phyloP scores from a whole-genome alignment of 2,797 vertebrate species.

The Gallinago solitaria region DNA sequence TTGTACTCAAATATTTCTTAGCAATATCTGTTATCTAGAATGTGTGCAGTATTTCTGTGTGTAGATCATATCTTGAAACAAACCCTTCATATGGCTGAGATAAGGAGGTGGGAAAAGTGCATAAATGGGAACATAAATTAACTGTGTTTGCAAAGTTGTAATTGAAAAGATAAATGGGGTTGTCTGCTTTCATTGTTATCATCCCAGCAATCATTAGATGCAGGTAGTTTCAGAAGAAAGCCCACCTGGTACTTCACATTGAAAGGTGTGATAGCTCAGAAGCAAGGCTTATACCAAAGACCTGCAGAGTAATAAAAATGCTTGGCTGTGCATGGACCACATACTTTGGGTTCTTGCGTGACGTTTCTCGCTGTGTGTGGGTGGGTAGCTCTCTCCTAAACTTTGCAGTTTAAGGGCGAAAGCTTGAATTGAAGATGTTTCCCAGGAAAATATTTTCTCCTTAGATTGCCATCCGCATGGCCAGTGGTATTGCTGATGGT shows the following conservation, averaged over 20 bases:
- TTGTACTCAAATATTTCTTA: not conserved
- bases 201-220: not conserved
- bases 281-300: not conserved
- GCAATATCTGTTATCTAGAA: slow-evolving; percentile 49
- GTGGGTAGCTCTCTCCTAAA: not conserved
- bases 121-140: slow-evolving; percentile 1
- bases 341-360: not conserved
- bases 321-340: not conserved
- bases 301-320: not conserved
- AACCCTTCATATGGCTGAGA: slow-evolving; percentile 45
- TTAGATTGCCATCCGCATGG: not conserved
- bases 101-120: not conserved
- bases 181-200: not conserved
- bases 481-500: not conserved
- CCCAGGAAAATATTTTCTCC: not conserved
- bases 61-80: slow-evolving; percentile 36
- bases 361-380: not conserved
- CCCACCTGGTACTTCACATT: not conserved
- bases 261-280: not conserved
- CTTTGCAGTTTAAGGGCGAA: not conserved
- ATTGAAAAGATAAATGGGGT: slow-evolving; percentile 10
- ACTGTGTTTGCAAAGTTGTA: not conserved
- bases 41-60: not conserved
- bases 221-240: not conserved
- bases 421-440: not conserved